Percentiles rank a stretch among this genome's conserved stretches.
These are phyloP conservation scores for Trachops cirrhosus DNA, from an alignment of 2,797 vertebrate species.

Conservation along the genomic window DNA sequence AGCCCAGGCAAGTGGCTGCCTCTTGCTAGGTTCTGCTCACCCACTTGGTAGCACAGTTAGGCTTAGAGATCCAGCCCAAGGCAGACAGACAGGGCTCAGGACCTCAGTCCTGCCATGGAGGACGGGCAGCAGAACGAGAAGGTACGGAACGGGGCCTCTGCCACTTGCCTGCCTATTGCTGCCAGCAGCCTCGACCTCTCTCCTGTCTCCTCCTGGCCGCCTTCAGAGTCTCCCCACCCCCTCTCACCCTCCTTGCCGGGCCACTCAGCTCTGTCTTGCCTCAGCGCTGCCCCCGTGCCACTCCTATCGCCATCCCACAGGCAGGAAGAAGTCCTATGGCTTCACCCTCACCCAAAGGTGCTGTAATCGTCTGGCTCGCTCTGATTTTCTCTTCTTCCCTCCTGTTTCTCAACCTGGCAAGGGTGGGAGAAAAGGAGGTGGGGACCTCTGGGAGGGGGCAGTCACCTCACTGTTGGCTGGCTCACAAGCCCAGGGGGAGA, in stretches of 20 bases:
- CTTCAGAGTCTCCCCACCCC: neutral
- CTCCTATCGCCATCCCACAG: neutral
- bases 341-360: neutral
- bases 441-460: neutral
- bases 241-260: neutral
- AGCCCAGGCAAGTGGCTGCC: constrained; percentile 63
- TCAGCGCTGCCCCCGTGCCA: neutral
- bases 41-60: constrained; percentile 78
- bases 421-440: neutral
- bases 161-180: neutral
- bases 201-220: neutral
- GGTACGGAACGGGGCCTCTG: constrained; percentile 77
- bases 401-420: neutral
- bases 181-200: neutral
- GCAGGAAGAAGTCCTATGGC: neutral
- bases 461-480: neutral
- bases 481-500: neutral
- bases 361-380: neutral
- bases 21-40: constrained; percentile 72
- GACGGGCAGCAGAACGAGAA: constrained; percentile 78
- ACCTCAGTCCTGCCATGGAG: constrained; percentile 80
- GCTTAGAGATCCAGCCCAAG: constrained; percentile 78
- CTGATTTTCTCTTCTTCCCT: neutral
- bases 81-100: constrained; percentile 77
- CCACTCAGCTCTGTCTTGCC: neutral